Percentiles rank a stretch among this genome's conserved stretches.
These are phyloP conservation scores for Crotalus viridis DNA, from an alignment of 2,113 vertebrate genomes.

Conservation along the genomic window DNA sequence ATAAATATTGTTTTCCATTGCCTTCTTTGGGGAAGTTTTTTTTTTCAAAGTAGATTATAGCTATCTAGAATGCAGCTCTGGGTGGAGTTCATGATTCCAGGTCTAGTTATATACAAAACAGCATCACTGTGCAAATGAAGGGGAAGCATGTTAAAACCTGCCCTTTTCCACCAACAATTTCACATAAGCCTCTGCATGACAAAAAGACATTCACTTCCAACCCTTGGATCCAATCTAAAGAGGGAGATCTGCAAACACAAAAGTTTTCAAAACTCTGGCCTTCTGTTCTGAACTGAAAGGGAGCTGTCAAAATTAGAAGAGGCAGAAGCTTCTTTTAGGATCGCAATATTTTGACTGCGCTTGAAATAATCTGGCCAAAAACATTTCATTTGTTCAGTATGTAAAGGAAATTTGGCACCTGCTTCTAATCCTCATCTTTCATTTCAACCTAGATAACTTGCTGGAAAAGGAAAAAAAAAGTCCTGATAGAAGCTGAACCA, in stretches of 20 bases:
- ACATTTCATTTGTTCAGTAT: background rate
- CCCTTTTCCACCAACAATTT: background rate
- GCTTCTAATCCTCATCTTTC: background rate
- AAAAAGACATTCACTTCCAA: background rate
- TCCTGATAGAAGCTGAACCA: background rate
- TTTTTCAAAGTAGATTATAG: background rate
- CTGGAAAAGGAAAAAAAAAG: background rate
- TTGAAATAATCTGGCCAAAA: background rate
- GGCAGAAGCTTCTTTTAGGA: background rate
- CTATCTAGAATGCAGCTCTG: background rate
- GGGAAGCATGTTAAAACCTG: background rate
- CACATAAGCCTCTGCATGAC: background rate
- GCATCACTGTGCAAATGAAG: background rate
- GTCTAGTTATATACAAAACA: background rate
- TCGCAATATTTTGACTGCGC: background rate
- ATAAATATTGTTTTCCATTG: background rate
- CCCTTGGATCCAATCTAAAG: background rate
- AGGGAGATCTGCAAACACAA: background rate
- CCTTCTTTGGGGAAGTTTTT: background rate
- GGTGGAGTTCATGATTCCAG: background rate
- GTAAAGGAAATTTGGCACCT: background rate
- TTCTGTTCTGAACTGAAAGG: background rate
- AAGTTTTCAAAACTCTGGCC: background rate
- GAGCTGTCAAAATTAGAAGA: background rate
- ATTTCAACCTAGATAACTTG: rapidly evolving